These are phyloP conservation scores for Maniola jurtina DNA, from an alignment of 1,140 invertebrate species.

Conservation along the genomic window DNA sequence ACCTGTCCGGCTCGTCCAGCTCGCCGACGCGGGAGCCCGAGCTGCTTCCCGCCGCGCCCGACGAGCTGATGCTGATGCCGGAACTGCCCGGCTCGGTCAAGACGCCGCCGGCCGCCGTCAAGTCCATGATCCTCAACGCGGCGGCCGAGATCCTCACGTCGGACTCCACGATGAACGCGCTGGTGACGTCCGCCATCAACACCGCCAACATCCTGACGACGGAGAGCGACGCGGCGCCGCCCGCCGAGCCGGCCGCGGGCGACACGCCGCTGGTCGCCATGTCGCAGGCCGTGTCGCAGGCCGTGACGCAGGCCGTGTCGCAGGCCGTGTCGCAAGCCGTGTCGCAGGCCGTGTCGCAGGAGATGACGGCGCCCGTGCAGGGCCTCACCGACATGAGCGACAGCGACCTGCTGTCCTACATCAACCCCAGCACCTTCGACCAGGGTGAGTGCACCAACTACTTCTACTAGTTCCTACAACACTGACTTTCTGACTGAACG, in stretches of 20 bases:
- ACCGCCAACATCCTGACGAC: slow-evolving; percentile 72
- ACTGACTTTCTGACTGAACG: background rate
- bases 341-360: slow-evolving; percentile 81
- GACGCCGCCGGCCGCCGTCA: slow-evolving; percentile 82
- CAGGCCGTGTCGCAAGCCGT: slow-evolving; percentile 81
- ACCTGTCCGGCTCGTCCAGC: slow-evolving; percentile 68
- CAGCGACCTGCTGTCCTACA: slow-evolving; percentile 90
- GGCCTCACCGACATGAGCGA: slow-evolving; percentile 90
- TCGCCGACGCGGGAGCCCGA: slow-evolving; percentile 78
- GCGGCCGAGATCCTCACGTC: slow-evolving; percentile 81
- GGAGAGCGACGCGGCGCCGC: slow-evolving; percentile 73
- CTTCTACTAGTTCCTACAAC: slow-evolving; percentile 36
- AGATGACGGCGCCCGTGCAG: slow-evolving; percentile 81
- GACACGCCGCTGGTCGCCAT: slow-evolving; percentile 76
- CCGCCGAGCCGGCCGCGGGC: slow-evolving; percentile 73
- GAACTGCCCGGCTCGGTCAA: slow-evolving; percentile 75
- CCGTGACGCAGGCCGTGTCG: slow-evolving; percentile 81
- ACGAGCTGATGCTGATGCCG: slow-evolving; percentile 67
- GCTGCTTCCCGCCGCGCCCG: slow-evolving; percentile 50
- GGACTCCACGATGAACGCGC: slow-evolving; percentile 76
- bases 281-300: slow-evolving; percentile 75
- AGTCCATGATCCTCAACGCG: slow-evolving; percentile 83
- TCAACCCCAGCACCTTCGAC: slow-evolving; percentile 92
- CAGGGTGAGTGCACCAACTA: slow-evolving; percentile 80
- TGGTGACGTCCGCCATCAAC: slow-evolving; percentile 75